phyloP scores from a whole-genome alignment of 2,797 vertebrate species.

The Alfaro cultratus region DNA sequence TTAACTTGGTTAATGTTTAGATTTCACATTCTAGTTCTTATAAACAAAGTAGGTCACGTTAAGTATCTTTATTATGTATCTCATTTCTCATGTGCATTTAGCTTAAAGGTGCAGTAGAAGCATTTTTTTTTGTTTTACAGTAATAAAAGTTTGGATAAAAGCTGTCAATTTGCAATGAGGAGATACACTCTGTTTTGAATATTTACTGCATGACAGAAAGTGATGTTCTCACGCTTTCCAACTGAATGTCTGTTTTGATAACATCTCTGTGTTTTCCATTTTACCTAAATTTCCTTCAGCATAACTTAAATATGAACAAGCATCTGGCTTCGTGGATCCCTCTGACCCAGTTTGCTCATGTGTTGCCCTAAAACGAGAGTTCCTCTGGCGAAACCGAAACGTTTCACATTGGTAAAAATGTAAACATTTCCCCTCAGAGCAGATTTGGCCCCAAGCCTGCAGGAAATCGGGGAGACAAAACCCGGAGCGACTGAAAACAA shows the following conservation, averaged over 20 bases:
- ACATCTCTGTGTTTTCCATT: not conserved
- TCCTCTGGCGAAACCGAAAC: constrained; percentile 1
- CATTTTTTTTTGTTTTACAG: not conserved
- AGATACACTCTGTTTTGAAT: not conserved
- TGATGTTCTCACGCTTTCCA: not conserved
- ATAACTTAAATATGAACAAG: not conserved
- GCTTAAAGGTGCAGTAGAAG: not conserved
- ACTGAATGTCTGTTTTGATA: not conserved
- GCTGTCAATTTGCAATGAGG: not conserved
- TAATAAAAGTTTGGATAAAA: not conserved
- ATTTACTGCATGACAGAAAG: not conserved
- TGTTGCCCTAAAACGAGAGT: not conserved
- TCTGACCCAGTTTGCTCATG: constrained; percentile 4
- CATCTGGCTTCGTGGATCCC: not conserved
- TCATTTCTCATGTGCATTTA: not conserved
- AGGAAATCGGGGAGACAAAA: constrained; percentile 33
- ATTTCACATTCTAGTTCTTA: constrained; percentile 9
- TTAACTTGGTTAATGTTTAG: constrained; percentile 12
- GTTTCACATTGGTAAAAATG: not conserved
- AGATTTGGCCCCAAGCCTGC: constrained; percentile 17
- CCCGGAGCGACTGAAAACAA: constrained; percentile 39
- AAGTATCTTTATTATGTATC: not conserved
- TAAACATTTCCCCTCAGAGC: constrained; percentile 6
- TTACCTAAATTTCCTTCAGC: not conserved
- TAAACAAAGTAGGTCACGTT: not conserved